Conservation (phyloP, 1,140 invertebrate genomes). For the Drosophila bocki region DNA sequence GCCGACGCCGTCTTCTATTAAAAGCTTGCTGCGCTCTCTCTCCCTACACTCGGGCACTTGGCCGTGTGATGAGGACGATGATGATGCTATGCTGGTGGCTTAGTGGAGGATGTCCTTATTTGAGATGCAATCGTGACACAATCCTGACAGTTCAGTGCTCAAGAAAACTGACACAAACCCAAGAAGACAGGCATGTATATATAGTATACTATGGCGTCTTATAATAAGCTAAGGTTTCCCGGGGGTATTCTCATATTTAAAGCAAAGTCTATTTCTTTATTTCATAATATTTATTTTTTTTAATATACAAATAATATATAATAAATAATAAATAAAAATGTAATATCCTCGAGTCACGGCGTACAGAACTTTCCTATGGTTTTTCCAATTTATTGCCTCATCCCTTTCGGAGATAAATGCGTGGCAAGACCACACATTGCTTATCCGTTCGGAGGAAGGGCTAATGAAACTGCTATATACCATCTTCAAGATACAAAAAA, state of each 20-base stretch:
- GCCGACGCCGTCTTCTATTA: conserved; percentile 50
- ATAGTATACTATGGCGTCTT: no score
- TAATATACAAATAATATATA: not conserved
- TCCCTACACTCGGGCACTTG: conserved; percentile 20
- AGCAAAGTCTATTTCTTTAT: not conserved
- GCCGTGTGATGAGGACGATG: conserved; percentile 14
- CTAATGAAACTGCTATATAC: conserved; percentile 19
- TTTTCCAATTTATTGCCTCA: conserved; percentile 5
- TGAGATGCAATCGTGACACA: conserved; percentile 22
- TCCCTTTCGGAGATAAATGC: conserved; percentile 5
- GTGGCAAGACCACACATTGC: conserved; percentile 20
- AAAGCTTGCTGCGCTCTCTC: conserved; percentile 19
- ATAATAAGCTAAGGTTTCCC: not conserved
- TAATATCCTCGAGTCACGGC: not conserved
- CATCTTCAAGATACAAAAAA: conserved; percentile 23
- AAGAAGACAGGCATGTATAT: conserved; percentile 4
- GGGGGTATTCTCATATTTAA: not conserved
- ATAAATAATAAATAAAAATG: not conserved
- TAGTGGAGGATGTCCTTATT: conserved; percentile 23
- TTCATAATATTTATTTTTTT: not conserved
- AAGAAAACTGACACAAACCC: not conserved
- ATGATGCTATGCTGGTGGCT: not conserved
- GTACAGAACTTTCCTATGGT: not conserved
- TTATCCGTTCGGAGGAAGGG: not conserved
- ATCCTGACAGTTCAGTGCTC: conserved; percentile 9